phyloP scores from a whole-genome alignment of 1,140 invertebrate species.

The Semibalanus balanoides region DNA sequence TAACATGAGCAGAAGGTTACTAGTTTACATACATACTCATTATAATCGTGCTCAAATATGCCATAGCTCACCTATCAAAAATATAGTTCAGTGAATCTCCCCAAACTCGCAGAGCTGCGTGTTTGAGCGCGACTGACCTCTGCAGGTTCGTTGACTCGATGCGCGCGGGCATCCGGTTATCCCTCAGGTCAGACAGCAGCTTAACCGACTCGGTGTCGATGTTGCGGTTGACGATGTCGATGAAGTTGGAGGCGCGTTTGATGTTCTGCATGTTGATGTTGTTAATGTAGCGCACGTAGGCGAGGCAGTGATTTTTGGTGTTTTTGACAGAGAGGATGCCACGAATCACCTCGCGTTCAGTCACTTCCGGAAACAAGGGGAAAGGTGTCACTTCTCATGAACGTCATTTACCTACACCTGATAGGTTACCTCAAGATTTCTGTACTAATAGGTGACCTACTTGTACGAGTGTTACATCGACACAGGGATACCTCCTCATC shows the following conservation, averaged over 20 bases:
- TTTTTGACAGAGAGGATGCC: conserved; percentile 86
- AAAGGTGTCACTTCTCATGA: no score
- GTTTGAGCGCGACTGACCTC: conserved; percentile 28
- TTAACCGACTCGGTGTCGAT: conserved; percentile 87
- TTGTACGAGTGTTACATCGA: no score
- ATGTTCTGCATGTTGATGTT: conserved; percentile 94
- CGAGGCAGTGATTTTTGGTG: conserved; percentile 90
- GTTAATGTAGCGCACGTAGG: conserved; percentile 89
- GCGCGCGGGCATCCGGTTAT: conserved; percentile 69
- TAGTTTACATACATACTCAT: no score
- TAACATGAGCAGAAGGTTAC: no score
- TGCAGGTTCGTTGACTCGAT: conserved; percentile 76
- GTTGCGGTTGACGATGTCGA: conserved; percentile 85
- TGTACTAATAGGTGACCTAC: no score
- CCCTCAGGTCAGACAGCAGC: conserved; percentile 72
- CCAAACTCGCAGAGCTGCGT: no score
- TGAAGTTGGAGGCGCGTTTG: conserved; percentile 81
- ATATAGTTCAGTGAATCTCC: no score
- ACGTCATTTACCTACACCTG: no score
- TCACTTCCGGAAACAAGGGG: conserved; percentile 49
- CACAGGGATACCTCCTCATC: no score
- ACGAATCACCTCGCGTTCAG: conserved; percentile 92
- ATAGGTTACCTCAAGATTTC: no score
- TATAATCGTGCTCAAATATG: no score
- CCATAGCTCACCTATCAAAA: no score